phyloP scores from a whole-genome alignment of 2,797 vertebrate genomes.

The Lepidocolaptes lacrymiger region DNA sequence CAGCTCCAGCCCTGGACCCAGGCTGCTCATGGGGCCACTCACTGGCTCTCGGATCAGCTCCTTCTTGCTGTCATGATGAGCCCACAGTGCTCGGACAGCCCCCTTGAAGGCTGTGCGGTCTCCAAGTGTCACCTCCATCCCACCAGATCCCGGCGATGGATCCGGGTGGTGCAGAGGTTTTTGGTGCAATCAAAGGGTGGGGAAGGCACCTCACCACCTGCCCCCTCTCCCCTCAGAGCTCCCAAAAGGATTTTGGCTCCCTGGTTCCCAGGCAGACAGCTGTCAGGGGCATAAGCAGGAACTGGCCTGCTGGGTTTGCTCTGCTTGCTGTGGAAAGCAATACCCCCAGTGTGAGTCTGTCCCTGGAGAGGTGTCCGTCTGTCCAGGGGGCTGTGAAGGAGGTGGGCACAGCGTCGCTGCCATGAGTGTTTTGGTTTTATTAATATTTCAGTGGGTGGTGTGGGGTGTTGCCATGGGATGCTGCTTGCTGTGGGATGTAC shows the following conservation, averaged over 20 bases:
- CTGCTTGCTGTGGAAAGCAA: background rate
- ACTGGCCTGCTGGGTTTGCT: background rate
- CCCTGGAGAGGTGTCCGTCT: background rate
- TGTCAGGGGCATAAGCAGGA: conserved; percentile 46
- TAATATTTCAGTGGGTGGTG: accelerated
- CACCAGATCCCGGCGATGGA: accelerated
- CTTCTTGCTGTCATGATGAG: background rate
- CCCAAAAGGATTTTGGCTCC: background rate
- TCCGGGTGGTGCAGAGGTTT: background rate
- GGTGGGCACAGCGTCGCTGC: accelerated
- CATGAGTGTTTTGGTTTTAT: background rate
- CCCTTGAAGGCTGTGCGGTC: accelerated
- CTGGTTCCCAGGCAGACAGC: conserved; percentile 39
- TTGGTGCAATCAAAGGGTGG: accelerated
- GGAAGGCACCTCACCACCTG: background rate
- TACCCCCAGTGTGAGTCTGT: accelerated
- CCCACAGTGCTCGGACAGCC: background rate
- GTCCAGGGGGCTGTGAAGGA: background rate
- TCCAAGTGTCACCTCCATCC: background rate
- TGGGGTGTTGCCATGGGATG: accelerated
- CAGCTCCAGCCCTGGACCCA: background rate
- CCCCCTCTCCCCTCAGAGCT: background rate
- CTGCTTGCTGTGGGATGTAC: background rate
- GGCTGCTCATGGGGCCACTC: background rate
- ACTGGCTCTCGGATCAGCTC: background rate